These are phyloP conservation scores for Eupeodes luniger DNA, from an alignment of 2,888 invertebrate species.

Conservation along the genomic window DNA sequence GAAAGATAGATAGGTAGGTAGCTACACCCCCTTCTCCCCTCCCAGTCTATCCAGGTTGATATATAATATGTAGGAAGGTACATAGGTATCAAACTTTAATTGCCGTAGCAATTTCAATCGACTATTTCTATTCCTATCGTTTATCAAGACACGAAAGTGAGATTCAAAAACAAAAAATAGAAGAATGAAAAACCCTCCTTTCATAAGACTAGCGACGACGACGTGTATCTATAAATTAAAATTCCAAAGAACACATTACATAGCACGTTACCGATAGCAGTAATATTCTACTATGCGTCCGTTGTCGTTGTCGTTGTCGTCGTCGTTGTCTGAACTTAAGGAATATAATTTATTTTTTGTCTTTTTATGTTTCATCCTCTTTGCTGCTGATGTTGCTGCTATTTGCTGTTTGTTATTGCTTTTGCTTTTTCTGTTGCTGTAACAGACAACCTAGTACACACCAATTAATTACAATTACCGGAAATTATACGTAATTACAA, in stretches of 20 bases:
- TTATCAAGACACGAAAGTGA: conserved; percentile 1
- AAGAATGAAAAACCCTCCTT: neutral
- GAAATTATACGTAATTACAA: conserved; percentile 68
- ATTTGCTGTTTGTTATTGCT: neutral
- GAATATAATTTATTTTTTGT: neutral
- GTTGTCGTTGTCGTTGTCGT: neutral
- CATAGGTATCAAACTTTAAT: conserved; percentile 45
- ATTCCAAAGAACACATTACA: conserved; percentile 46
- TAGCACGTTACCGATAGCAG: conserved; percentile 36
- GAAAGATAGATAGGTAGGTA: neutral
- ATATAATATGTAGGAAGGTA: too few species aligned
- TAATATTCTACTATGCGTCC: conserved; percentile 2
- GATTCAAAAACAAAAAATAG: neutral
- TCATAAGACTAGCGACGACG: neutral
- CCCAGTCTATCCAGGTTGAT: neutral
- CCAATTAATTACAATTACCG: conserved; percentile 72
- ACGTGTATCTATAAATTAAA: conserved; percentile 35
- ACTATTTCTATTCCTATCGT: neutral
- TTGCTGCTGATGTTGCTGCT: neutral
- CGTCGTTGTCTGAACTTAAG: too few species aligned
- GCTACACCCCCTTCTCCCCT: neutral
- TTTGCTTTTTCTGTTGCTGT: neutral
- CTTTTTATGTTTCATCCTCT: neutral
- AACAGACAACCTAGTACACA: conserved; percentile 34
- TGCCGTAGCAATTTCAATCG: conserved; percentile 49